Evolutionary conservation across 2,888 invertebrate species (phyloP), one percentile per base, ranked within the genome.

Genomic region (Aproaerema taeniolella): DNA sequence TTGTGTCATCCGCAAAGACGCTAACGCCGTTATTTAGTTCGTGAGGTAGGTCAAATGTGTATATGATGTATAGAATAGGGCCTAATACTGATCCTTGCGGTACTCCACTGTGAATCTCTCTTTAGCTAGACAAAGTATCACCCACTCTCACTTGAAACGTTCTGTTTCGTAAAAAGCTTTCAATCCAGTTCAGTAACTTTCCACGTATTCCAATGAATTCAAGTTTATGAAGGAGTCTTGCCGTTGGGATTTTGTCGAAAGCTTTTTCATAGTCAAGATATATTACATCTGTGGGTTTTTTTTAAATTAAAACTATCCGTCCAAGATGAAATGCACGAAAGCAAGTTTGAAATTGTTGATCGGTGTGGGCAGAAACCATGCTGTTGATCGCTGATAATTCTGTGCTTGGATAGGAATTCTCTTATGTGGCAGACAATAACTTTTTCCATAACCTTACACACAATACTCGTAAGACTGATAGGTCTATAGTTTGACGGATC

Each of bases 131-230:
- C 2, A 40, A 15, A 6, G 30, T n/a, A n/a, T n/a, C n/a, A n/a
- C n/a, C n/a, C n/a, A n/a, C n/a, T n/a, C n/a, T n/a, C n/a, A n/a
- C n/a, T 14, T 6, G 26, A 24, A 38, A 38, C n/a, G 11, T 39
- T 11, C 32, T 10, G 8, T 16, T n/a, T 7, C 33, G 24, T n/a
- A 39, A 26, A 29, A 39, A 39, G 29, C 25, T 13, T 14, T 39
- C 33, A 17, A 39, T 39, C 39, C 33, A 33, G 4, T 33, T 11
- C 6, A 33, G 33, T 12, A 11, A 32, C 11, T 10, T 32, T n/a
- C n/a, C n/a, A n/a, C n/a, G n/a, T n/a, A n/a, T n/a, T n/a, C n/a
- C n/a, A n/a, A n/a, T n/a, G n/a, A n/a, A n/a, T n/a, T n/a, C n/a
- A n/a, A n/a, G n/a, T n/a, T n/a, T n/a, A n/a, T n/a, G n/a, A n/a